Conservation (phyloP, 2,888 invertebrate species). For the Aphidoletes aphidimyza region DNA sequence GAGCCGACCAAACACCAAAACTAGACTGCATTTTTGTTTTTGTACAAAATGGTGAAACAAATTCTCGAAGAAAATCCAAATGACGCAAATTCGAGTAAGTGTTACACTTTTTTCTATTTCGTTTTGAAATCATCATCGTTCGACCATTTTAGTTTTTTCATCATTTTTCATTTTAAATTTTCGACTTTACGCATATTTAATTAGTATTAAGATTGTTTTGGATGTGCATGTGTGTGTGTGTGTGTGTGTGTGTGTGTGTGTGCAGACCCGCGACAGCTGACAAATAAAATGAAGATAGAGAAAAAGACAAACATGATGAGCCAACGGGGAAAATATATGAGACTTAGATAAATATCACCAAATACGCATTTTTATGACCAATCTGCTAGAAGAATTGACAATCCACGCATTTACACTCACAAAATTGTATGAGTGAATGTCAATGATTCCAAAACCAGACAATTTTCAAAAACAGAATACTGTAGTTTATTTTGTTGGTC, state of each 20-base stretch:
- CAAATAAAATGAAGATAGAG: not conserved
- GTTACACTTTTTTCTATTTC: not conserved
- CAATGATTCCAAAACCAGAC: not conserved
- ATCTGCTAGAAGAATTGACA: not conserved
- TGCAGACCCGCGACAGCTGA: too few relatives aligned
- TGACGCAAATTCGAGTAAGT: conserved; percentile 67
- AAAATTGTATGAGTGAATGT: not conserved
- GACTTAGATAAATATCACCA: not conserved
- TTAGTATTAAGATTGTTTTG: conserved; percentile 16
- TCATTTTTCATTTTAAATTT: not conserved
- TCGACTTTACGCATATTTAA: not conserved
- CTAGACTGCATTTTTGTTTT: conserved; percentile 55
- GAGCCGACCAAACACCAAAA: not conserved
- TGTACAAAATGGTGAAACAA: conserved; percentile 72
- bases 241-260: too few relatives aligned
- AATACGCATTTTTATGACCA: conserved; percentile 5
- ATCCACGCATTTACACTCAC: too few relatives aligned
- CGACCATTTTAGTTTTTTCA: not conserved
- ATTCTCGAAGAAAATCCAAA: conserved; percentile 72
- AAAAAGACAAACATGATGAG: not conserved
- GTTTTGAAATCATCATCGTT: not conserved
- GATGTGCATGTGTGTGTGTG: too few relatives aligned
- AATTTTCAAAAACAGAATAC: not conserved
- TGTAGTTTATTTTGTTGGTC: not conserved
- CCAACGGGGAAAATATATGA: not conserved